phyloP scores from a whole-genome alignment of 2,113 vertebrate genomes.

The Ranitomeya variabilis region DNA sequence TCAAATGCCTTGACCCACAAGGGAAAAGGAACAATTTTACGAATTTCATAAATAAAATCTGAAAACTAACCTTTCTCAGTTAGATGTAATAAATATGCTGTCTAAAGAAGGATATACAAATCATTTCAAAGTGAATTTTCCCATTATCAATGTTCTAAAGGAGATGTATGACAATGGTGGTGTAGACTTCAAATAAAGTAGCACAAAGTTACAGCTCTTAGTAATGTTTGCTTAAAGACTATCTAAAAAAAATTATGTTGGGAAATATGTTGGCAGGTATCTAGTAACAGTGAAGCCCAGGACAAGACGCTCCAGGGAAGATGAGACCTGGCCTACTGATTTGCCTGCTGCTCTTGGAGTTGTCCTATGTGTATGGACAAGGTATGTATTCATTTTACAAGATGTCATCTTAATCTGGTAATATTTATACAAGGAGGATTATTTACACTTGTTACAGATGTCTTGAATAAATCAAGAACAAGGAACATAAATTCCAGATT shows the following conservation, averaged over 20 bases:
- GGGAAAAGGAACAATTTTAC: neutral
- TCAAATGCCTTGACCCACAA: constrained; percentile 1
- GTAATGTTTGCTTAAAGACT: neutral
- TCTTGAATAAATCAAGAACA: constrained; percentile 29
- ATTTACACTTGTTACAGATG: constrained; percentile 22
- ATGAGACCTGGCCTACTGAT: constrained; percentile 35
- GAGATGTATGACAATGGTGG: neutral
- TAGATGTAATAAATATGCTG: neutral
- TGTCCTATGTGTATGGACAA: constrained; percentile 44
- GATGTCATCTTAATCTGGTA: neutral
- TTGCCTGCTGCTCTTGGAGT: constrained; percentile 42
- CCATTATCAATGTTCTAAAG: neutral
- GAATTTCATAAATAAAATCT: neutral
- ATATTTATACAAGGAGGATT: neutral
- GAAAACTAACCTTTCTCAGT: neutral
- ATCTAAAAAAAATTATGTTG: constrained; percentile 8
- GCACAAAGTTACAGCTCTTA: no score
- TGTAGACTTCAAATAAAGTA: neutral
- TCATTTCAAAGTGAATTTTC: neutral
- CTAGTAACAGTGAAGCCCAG: neutral
- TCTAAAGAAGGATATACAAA: neutral
- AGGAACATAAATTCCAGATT: neutral
- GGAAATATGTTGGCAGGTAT: constrained; percentile 34
- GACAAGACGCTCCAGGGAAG: constrained; percentile 4
- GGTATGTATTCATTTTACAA: constrained; percentile 2